A percentile compares a stretch with the other conserved stretches of the same genome.
Evolutionary conservation across 1,140 invertebrate species (phyloP).

Genomic region (Danaus plexippus): DNA sequence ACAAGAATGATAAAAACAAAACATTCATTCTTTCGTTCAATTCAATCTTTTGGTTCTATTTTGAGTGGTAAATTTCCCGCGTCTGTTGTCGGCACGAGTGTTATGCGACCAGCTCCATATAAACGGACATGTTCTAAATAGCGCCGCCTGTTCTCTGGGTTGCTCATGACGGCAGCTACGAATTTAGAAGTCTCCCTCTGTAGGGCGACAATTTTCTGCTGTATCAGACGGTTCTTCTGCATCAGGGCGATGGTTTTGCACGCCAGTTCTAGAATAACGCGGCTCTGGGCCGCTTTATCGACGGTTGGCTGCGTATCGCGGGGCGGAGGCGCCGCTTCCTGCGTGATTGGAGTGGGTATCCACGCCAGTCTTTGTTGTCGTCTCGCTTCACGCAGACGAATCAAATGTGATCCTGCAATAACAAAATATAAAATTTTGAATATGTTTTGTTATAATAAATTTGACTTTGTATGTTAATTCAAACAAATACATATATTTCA

Average conservation of each 20-base stretch:
- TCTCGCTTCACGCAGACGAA: constrained; percentile 48
- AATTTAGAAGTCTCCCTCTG: constrained; percentile 59
- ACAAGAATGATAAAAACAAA: constrained; percentile 6
- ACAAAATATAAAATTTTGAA: constrained; percentile 18
- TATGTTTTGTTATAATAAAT: not conserved
- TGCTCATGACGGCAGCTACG: constrained; percentile 50
- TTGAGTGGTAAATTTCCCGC: constrained; percentile 30
- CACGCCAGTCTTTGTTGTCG: constrained; percentile 44
- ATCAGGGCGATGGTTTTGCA: constrained; percentile 59
- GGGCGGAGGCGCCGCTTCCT: constrained; percentile 20
- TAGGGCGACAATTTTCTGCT: constrained; percentile 59
- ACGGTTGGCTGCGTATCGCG: constrained; percentile 23
- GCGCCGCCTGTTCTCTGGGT: constrained; percentile 48
- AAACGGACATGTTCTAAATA: constrained; percentile 46
- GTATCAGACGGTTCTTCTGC: constrained; percentile 60
- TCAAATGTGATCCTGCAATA: constrained; percentile 52
- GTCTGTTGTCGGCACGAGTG: constrained; percentile 12
- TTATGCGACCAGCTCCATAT: constrained; percentile 20
- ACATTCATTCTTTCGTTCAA: constrained; percentile 13
- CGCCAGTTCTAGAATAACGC: constrained; percentile 54
- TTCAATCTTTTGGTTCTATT: constrained; percentile 41
- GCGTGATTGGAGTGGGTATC: constrained; percentile 26
- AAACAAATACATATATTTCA: too few relatives aligned
- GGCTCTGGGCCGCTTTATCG: constrained; percentile 44
- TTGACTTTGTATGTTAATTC: not conserved